These are phyloP conservation scores for Sarcophaga caerulescens DNA, from an alignment of 2,888 invertebrate genomes.

Conservation along the genomic window DNA sequence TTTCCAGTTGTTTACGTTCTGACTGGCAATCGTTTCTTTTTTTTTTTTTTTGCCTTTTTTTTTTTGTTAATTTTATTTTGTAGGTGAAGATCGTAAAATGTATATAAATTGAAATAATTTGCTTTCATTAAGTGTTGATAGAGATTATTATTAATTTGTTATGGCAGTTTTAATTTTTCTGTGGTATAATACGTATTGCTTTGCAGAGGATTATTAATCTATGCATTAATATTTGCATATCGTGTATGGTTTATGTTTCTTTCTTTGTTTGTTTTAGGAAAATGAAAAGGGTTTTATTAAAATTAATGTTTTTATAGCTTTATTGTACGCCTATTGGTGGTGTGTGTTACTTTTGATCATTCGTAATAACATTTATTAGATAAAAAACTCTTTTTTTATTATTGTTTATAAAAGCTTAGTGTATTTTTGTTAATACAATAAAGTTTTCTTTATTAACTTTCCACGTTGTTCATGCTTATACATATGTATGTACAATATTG, in stretches of 20 bases:
- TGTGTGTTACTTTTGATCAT: background rate
- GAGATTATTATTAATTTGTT: conserved; percentile 2
- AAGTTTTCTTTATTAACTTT: conserved; percentile 9
- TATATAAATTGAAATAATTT: conserved; percentile 2
- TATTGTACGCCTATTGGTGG: too few species aligned
- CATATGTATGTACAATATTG: too few species aligned
- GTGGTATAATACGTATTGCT: background rate
- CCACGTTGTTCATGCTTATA: background rate
- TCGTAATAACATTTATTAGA: conserved; percentile 12
- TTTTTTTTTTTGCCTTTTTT: background rate
- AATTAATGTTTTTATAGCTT: background rate
- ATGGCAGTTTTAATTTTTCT: conserved; percentile 15
- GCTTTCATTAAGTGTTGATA: conserved; percentile 2
- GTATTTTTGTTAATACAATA: conserved; percentile 36
- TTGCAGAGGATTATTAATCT: conserved; percentile 10
- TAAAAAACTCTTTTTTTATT: conserved; percentile 13
- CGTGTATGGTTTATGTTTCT: too few species aligned
- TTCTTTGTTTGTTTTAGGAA: too few species aligned
- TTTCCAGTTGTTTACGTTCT: background rate
- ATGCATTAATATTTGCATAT: conserved; percentile 4
- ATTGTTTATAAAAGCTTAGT: conserved; percentile 22
- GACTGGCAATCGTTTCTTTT: background rate
- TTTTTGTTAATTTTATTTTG: background rate
- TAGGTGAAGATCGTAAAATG: conserved; percentile 29
- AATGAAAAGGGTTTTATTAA: background rate